Conservation (phyloP, 2,113 vertebrate genomes). For the Lontra canadensis region DNA sequence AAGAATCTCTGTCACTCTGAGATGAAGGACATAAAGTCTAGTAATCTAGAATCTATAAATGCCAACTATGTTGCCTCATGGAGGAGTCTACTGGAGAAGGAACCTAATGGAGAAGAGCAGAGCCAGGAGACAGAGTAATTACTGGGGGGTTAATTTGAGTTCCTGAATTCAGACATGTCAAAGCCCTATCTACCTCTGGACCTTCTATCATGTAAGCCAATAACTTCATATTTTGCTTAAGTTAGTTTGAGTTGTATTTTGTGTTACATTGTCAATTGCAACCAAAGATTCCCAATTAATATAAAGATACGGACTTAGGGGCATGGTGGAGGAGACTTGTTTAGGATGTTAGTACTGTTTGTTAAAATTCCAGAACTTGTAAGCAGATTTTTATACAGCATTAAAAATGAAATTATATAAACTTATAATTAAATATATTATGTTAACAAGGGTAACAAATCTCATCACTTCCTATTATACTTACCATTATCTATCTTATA, state of each 20-base stretch:
- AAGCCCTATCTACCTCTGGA: neutral
- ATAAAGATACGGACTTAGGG: neutral
- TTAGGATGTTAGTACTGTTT: neutral
- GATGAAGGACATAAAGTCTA: neutral
- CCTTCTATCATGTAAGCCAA: neutral
- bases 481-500: neutral
- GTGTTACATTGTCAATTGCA: neutral
- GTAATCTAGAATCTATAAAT: neutral
- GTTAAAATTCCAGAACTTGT: conserved; percentile 28
- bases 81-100: neutral
- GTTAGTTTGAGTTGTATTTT: neutral
- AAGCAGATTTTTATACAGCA: neutral
- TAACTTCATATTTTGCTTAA: conserved; percentile 19
- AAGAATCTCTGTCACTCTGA: neutral
- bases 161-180: neutral
- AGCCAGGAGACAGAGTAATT: neutral
- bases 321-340: neutral
- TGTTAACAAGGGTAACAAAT: conserved; percentile 1
- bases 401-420: conserved; percentile 52
- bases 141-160: neutral
- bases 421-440: neutral
- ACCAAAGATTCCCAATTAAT: neutral
- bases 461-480: neutral
- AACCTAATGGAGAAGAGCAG: neutral
- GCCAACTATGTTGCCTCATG: neutral